phyloP scores from a whole-genome alignment of 2,888 invertebrate species.

The Ganaspis brasiliensis region DNA sequence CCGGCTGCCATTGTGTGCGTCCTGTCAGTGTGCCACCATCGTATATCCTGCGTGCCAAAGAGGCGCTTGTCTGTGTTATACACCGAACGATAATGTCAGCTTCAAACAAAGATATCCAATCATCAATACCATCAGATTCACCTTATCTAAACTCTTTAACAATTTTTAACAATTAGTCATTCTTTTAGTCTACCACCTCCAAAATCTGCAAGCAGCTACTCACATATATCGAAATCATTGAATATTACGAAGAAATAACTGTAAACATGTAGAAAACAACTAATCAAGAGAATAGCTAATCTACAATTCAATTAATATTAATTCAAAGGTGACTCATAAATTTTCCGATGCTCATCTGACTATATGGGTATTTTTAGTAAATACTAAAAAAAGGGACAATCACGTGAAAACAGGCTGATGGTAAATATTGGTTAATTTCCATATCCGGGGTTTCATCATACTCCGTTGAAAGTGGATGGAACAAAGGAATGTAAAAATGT shows the following conservation, averaged over 20 bases:
- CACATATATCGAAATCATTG: too few relatives aligned
- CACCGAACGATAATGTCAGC: constrained; percentile 18
- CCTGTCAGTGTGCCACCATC: constrained; percentile 55
- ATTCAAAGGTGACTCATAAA: too few relatives aligned
- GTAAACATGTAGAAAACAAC: too few relatives aligned
- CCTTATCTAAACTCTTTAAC: neutral
- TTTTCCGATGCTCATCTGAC: too few relatives aligned
- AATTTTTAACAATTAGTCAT: neutral
- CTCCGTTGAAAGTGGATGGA: neutral
- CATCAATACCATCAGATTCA: neutral
- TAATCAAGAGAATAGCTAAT: too few relatives aligned
- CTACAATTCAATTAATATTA: too few relatives aligned
- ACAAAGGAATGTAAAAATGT: neutral
- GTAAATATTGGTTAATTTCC: constrained; percentile 18
- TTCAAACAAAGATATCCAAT: constrained; percentile 43
- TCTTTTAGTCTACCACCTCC: too few relatives aligned
- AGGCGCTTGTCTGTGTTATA: constrained; percentile 41
- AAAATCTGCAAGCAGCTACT: too few relatives aligned
- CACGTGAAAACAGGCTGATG: neutral
- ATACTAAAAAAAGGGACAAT: neutral
- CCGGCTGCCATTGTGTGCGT: constrained; percentile 59
- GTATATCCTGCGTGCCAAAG: constrained; percentile 51
- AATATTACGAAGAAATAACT: neutral
- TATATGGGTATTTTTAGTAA: too few relatives aligned
- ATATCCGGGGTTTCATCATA: constrained; percentile 5